Base-by-base conservation (phyloP, 92 coral and sea anemone genomes). In the Zoanthus sansibaricus region DNA sequence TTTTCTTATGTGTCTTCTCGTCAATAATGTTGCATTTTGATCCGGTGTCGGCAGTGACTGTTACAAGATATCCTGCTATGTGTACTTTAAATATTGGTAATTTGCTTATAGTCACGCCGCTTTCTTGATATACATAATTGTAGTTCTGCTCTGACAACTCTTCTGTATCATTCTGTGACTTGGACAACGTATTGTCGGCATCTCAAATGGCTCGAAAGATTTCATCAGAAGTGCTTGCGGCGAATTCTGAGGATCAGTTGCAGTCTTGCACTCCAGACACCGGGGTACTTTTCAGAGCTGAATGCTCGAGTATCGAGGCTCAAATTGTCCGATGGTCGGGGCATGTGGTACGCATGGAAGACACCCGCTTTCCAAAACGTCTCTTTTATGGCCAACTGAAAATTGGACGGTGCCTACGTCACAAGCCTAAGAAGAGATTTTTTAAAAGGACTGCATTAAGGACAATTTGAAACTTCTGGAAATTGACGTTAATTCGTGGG, bases 71-170 rank as follows among this genome's bases (percentile, higher is more conserved):
- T 52, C 72, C 45, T 44, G 58, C 70, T 72, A 68, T 2, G 69
- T 64, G 67, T 77, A 84, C 88, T 16, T 84, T 48, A 77, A 73
- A 52, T 55, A 21, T 71, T 70, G 79, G 20, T 56, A 25, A 70
- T 84, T 84, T 52, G 58, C 6, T 9, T 45, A 37, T 54, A 42
- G 68, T 42, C 54, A 64, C 21, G 61, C 88, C 21, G 79, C 79
- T 15, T 51, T 72, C 14, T 84, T 69, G 76, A 71, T 51, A 48
- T 30, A 71, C 71, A 51, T 52, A 73, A 51, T 78, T 42, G 55
- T 71, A 66, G 59, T 77, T 37, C 13, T 54, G 59, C 8, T 54
- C 59, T 54, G 59, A 54, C 59, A 54, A 54, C 59, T 54, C 59
- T 54, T 54, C 2, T 54, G 59, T 10, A 54, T 54, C 4, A 9